Evolutionary conservation across 2,113 vertebrate species (phyloP).

Genomic region (Chaenocephalus aceratus): DNA sequence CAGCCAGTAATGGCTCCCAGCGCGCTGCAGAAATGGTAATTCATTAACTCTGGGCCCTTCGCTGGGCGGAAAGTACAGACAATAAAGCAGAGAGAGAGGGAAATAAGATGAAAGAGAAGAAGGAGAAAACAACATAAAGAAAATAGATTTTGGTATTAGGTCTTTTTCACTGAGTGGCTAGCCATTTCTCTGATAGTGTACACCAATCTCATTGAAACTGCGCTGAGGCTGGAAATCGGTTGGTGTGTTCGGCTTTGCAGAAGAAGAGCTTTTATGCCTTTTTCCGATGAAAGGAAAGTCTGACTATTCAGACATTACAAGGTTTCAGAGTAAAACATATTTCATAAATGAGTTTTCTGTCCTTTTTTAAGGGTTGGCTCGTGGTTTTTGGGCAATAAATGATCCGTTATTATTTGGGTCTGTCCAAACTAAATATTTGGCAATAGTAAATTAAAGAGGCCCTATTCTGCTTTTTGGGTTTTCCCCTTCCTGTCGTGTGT

Average conservation of each 20-base stretch:
- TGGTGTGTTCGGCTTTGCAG: background rate
- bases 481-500: too few species aligned
- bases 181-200: background rate
- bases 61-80: conserved; percentile 12
- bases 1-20: conserved; percentile 56
- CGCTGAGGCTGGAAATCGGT: background rate
- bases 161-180: background rate
- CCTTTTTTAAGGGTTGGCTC: too few species aligned
- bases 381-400: background rate
- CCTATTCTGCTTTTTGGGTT: too few species aligned
- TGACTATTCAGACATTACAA: background rate
- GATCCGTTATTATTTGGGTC: background rate
- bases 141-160: background rate
- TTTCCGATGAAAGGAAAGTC: background rate
- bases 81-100: conserved; percentile 25
- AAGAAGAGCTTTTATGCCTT: background rate
- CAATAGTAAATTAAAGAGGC: background rate
- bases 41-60: conserved; percentile 55
- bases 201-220: background rate
- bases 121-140: background rate
- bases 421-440: background rate
- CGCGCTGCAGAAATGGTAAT: conserved; percentile 51
- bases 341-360: background rate
- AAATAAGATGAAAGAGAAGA: conserved; percentile 1
- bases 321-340: background rate